phyloP scores from a whole-genome alignment of 2,797 vertebrate species.

The Fistularia tabacaria region DNA sequence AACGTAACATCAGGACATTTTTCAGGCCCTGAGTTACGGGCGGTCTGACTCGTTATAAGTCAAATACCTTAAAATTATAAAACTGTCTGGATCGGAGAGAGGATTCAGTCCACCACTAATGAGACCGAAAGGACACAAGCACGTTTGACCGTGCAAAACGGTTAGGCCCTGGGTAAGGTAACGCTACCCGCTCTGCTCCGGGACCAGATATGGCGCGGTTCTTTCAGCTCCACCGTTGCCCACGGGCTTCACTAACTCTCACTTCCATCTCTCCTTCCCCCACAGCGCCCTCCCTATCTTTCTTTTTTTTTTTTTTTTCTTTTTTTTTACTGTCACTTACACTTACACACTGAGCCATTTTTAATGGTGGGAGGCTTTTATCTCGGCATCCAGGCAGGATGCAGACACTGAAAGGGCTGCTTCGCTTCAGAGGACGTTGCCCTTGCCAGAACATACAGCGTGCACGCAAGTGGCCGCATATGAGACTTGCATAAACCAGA shows the following conservation, averaged over 20 bases:
- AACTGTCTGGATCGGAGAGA: constrained; percentile 2
- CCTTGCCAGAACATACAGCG: constrained; percentile 35
- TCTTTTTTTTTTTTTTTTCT: constrained; percentile 34
- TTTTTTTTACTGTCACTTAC: constrained; percentile 58
- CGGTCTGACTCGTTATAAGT: constrained; percentile 5
- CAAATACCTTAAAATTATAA: not conserved
- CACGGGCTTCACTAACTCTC: constrained; percentile 40
- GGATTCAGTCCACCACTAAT: constrained; percentile 8
- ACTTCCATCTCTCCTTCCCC: constrained; percentile 21
- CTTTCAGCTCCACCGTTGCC: constrained; percentile 35
- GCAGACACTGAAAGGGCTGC: constrained; percentile 46
- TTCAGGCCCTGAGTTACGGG: not conserved
- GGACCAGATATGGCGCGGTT: constrained; percentile 29
- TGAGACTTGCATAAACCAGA: constrained; percentile 36
- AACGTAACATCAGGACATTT: not conserved
- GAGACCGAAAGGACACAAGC: constrained; percentile 22
- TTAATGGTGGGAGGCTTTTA: constrained; percentile 59
- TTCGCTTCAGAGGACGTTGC: constrained; percentile 37
- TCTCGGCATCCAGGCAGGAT: constrained; percentile 53
- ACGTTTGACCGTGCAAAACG: constrained; percentile 28
- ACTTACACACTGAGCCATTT: constrained; percentile 56
- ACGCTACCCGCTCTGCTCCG: constrained; percentile 16
- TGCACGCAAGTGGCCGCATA: constrained; percentile 46
- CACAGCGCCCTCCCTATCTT: constrained; percentile 33
- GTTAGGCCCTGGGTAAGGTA: constrained; percentile 20